These are phyloP conservation scores for Sebastes umbrosus DNA, from an alignment of 2,797 vertebrate genomes.

Conservation along the genomic window DNA sequence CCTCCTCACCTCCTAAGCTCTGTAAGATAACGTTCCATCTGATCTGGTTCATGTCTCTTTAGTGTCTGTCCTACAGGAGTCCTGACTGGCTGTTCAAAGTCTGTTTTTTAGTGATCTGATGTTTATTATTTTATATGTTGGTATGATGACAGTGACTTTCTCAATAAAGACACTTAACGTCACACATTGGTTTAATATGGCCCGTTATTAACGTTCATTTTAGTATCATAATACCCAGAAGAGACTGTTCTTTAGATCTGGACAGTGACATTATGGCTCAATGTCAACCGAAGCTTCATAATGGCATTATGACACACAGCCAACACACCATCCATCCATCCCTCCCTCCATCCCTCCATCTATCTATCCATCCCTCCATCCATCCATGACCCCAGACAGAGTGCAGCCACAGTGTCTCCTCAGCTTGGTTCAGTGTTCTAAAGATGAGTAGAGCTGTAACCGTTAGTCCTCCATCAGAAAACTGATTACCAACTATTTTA, in stretches of 20 bases:
- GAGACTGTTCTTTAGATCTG: background rate
- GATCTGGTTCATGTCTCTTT: too few relatives aligned
- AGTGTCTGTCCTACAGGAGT: too few relatives aligned
- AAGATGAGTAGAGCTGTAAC: background rate
- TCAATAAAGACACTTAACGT: slow-evolving; percentile 33
- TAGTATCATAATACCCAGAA: background rate
- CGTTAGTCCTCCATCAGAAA: background rate
- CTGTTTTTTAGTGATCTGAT: background rate
- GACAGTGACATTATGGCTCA: background rate
- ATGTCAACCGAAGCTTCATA: too few relatives aligned
- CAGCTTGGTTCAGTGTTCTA: background rate
- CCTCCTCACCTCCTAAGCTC: too few relatives aligned
- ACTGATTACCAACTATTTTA: background rate
- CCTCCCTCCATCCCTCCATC: too few relatives aligned
- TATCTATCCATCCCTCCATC: too few relatives aligned
- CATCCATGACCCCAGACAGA: background rate
- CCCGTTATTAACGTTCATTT: background rate
- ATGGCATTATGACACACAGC: background rate
- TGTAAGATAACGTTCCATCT: too few relatives aligned
- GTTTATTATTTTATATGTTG: background rate
- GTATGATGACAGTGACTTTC: background rate
- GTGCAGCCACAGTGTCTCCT: background rate
- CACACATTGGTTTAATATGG: background rate
- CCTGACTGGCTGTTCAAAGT: too few relatives aligned
- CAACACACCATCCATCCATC: background rate